Percentiles rank a stretch among this genome's conserved stretches.
These are phyloP conservation scores for Iguana delicatissima DNA, from an alignment of 2,797 vertebrate species.

Conservation along the genomic window DNA sequence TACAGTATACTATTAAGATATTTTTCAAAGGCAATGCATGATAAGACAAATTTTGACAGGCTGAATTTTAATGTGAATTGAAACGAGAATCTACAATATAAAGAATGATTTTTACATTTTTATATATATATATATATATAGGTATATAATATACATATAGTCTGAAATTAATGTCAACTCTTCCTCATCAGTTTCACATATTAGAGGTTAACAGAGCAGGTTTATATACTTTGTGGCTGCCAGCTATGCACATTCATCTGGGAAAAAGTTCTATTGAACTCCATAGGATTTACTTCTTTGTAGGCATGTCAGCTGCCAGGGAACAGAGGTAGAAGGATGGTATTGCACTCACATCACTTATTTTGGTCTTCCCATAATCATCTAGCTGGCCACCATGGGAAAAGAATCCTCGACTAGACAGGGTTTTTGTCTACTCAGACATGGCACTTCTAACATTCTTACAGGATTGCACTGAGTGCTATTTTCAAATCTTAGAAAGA, in stretches of 20 bases:
- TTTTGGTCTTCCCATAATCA: too few relatives aligned
- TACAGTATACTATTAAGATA: constrained; percentile 41
- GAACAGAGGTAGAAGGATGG: too few relatives aligned
- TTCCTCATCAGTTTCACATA: background rate
- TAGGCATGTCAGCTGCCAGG: background rate
- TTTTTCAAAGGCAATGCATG: constrained; percentile 41
- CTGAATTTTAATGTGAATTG: constrained; percentile 56
- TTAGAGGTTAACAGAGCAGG: background rate
- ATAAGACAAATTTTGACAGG: constrained; percentile 47
- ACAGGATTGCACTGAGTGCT: too few relatives aligned
- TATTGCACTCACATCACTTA: too few relatives aligned
- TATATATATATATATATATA: background rate
- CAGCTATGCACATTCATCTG: background rate
- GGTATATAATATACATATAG: too few relatives aligned
- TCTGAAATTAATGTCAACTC: too few relatives aligned
- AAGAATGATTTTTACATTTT: constrained; percentile 5
- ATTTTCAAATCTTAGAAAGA: too few relatives aligned
- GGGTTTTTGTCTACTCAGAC: too few relatives aligned
- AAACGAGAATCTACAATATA: constrained; percentile 44
- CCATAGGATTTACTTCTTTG: background rate
- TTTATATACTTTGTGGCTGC: background rate
- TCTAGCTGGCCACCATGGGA: too few relatives aligned
- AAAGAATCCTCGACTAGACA: too few relatives aligned
- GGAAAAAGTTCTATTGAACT: background rate
- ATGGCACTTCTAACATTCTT: too few relatives aligned